Evolutionary conservation across 2,113 vertebrate species (phyloP).

Genomic region (Microtus richardsoni): DNA sequence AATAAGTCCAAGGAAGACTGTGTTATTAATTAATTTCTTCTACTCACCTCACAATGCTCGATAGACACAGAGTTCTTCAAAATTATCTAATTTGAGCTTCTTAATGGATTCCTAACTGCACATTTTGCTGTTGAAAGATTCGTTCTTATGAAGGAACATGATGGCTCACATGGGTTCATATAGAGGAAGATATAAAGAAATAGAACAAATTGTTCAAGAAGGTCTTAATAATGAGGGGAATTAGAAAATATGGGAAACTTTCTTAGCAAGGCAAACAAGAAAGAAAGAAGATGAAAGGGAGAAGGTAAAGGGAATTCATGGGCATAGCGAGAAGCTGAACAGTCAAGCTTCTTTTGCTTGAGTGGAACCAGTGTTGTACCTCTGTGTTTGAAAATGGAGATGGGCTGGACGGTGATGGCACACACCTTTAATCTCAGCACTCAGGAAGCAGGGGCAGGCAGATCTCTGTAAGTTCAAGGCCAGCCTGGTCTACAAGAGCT

Average conservation of each 20-base stretch:
- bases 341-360: constrained; percentile 42
- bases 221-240: not conserved
- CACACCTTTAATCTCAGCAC: too few relatives aligned
- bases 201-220: constrained; percentile 40
- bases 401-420: accelerated
- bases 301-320: not conserved
- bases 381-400: not conserved
- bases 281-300: not conserved
- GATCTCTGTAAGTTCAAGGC: too few relatives aligned
- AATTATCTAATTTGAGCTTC: constrained; percentile 48
- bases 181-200: not conserved
- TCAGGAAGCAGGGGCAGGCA: too few relatives aligned
- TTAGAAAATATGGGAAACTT: not conserved
- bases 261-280: constrained; percentile 15
- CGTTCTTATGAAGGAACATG: not conserved
- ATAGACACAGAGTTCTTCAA: constrained; percentile 21
- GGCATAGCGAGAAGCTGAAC: constrained; percentile 8
- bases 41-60: not conserved
- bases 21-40: constrained; percentile 58
- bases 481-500: too few relatives aligned
- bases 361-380: not conserved
- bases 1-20: not conserved
- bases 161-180: not conserved
- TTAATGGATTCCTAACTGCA: constrained; percentile 40
- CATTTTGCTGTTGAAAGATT: constrained; percentile 47